Evolutionary conservation across 2,797 vertebrate genomes (phyloP), one percentile per base, ranked within the genome.

Genomic region (Hypotaenidia philippensis): DNA sequence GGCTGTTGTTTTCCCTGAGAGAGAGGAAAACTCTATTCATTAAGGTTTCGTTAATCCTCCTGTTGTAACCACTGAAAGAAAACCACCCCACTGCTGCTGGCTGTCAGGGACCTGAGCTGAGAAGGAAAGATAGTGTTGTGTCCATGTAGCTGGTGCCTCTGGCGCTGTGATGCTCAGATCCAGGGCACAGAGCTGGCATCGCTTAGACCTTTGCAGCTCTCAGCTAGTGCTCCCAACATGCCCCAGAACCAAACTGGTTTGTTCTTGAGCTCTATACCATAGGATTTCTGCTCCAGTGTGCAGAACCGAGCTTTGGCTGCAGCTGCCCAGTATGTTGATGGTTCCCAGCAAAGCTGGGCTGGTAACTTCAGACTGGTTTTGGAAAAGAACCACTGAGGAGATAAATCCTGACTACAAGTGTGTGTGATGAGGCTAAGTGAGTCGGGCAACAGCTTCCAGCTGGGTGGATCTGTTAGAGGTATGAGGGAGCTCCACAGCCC

Each of bases 141-240:
- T 26, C 13, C 50, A 21, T 4, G 41, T 10, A 17, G 26, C 16
- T n/a, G 25, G 1, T 4, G 3, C n/a, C 26, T 21, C 34, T 11
- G 31, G 31, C 9, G 9, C n/a, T 1, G 19, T 18, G 34, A n/a
- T 23, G 5, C 21, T 49, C 23, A 20, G 3, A 16, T 6, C 15
- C 5, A 11, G 40, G 27, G 34, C 41, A n/a, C 1, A 1, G 3
- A 38, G 36, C 40, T 55, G 41, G 15, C 10, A 7, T 22, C 22
- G 32, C 53, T 31, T 3, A 9, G 31, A 20, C n/a, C 47, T 5
- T 13, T 5, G 32, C 2, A 5, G 38, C 45, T 38, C 45, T 45
- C 21, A 0, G 26, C 1, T 10, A 40, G 36, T 2, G 4, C 56
- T 63, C 56, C 71, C 36, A 50, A 1, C 13, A 4, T 3, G 23